Conservation (phyloP, 2,113 vertebrate genomes). For the Indicator indicator region DNA sequence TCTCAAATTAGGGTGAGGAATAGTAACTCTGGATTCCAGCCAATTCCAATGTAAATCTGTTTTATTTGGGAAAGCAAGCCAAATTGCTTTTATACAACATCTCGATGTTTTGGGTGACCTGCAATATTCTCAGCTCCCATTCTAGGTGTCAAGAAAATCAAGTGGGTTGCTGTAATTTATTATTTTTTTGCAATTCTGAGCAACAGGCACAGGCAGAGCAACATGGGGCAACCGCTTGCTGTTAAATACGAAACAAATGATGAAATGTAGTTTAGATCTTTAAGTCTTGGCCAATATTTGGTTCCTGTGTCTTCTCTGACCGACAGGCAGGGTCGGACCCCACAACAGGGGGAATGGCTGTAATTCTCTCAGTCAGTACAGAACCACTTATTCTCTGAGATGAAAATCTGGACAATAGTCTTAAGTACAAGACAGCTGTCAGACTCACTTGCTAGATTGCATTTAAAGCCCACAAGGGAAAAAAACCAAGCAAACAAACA, state of each 20-base stretch:
- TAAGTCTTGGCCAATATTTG: not conserved
- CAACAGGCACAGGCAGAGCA: not conserved
- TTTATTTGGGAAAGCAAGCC: conserved; percentile 14
- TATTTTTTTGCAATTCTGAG: not conserved
- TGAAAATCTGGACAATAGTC: not conserved
- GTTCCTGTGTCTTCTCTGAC: not conserved
- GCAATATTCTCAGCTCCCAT: not conserved
- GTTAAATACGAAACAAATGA: rapidly evolving
- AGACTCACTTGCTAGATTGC: not conserved
- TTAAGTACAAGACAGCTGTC: not conserved
- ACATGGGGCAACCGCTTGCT: not conserved
- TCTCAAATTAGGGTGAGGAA: conserved; percentile 74
- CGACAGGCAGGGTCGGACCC: not conserved
- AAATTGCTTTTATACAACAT: conserved; percentile 38
- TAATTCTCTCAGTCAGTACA: not conserved
- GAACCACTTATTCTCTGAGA: not conserved
- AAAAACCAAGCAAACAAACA: not conserved
- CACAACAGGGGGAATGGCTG: rapidly evolving
- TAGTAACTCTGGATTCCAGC: conserved; percentile 64
- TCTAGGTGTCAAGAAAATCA: not conserved
- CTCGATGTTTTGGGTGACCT: not conserved
- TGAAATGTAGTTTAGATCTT: not conserved
- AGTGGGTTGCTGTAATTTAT: not conserved
- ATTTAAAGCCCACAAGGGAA: not conserved
- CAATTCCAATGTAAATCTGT: conserved; percentile 70